Evolutionary conservation across 2,113 vertebrate species (phyloP).

Genomic region (Gadus chalcogrammus): DNA sequence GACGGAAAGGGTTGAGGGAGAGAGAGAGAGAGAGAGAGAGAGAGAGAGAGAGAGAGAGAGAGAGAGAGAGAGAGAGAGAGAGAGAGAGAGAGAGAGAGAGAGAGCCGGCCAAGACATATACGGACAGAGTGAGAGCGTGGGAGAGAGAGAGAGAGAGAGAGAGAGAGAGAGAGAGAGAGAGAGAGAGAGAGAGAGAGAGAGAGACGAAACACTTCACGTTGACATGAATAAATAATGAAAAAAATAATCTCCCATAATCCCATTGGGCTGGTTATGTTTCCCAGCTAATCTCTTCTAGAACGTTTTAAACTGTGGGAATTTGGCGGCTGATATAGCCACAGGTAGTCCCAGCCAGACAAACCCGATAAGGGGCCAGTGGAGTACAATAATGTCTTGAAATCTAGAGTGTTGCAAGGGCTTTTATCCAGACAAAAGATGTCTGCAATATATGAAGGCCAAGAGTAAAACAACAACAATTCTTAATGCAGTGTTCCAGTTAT

Average conservation of each 20-base stretch:
- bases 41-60: too few relatives aligned
- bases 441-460: too few relatives aligned
- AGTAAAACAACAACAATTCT: too few relatives aligned
- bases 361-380: too few relatives aligned
- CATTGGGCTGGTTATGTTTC: conserved; percentile 12
- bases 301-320: neutral
- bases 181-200: neutral
- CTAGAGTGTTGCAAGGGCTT: too few relatives aligned
- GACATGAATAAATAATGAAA: neutral
- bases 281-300: conserved; percentile 21
- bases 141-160: conserved; percentile 27
- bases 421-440: neutral
- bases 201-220: neutral
- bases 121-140: neutral
- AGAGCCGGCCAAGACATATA: too few relatives aligned
- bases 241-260: conserved; percentile 25
- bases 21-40: neutral
- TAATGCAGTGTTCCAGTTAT: too few relatives aligned
- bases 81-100: too few relatives aligned
- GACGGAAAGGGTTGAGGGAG: neutral
- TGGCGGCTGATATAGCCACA: neutral
- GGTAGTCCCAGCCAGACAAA: conserved; percentile 5
- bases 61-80: too few relatives aligned
- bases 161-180: too few relatives aligned
- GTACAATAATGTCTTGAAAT: too few relatives aligned